Percentiles rank a stretch among this genome's conserved stretches.
phyloP scores from a whole-genome alignment of 2,113 vertebrate species.

The Crypturellus undulatus region DNA sequence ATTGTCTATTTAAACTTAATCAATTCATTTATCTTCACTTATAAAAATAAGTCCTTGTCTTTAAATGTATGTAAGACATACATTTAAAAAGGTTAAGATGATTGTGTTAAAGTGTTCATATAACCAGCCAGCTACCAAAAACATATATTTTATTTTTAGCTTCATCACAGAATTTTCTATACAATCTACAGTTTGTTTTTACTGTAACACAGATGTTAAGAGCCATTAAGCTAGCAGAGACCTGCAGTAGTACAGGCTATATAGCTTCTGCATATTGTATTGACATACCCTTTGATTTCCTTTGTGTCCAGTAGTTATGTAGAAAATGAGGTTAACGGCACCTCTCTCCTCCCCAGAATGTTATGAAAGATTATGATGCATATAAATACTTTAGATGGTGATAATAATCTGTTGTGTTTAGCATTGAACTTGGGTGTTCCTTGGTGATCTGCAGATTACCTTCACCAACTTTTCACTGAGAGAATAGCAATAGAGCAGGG shows the following conservation, averaged over 20 bases:
- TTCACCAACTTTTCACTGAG: too few species aligned
- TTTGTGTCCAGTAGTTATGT: background rate
- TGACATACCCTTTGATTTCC: constrained; percentile 8
- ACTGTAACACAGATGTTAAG: background rate
- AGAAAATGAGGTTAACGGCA: background rate
- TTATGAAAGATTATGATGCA: background rate
- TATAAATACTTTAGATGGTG: background rate
- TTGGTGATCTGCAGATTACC: background rate
- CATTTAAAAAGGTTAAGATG: background rate
- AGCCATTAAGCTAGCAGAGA: background rate
- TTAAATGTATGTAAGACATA: background rate
- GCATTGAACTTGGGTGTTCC: background rate
- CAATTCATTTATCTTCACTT: background rate
- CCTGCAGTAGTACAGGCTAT: background rate
- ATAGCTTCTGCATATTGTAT: background rate
- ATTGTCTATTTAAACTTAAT: background rate
- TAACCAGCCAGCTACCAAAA: background rate
- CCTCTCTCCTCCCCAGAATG: background rate
- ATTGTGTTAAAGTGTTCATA: background rate
- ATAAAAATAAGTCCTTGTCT: background rate
- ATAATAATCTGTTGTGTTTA: background rate
- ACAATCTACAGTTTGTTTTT: background rate
- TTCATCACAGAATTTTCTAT: background rate
- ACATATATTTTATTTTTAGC: background rate
- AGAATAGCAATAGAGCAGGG: background rate